These are phyloP conservation scores for Ataeniobius toweri DNA, from an alignment of 2,797 vertebrate genomes.

Conservation along the genomic window DNA sequence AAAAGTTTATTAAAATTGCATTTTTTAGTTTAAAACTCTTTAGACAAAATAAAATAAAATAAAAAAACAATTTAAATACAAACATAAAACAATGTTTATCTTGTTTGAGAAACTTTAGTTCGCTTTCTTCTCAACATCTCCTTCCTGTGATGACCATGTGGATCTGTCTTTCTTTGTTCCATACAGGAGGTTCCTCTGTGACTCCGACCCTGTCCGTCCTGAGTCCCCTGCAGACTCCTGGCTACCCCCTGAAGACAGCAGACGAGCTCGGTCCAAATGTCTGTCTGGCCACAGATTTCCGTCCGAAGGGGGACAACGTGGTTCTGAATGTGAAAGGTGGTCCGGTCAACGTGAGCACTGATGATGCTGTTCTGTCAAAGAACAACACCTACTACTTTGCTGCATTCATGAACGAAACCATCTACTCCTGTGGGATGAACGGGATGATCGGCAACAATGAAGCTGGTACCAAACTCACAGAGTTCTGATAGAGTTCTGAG, in stretches of 20 bases:
- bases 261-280: accelerated
- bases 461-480: not conserved
- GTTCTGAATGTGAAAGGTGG: accelerated
- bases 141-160: not conserved
- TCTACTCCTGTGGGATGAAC: conserved; percentile 33
- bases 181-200: accelerated
- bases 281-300: conserved; percentile 63
- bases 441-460: accelerated
- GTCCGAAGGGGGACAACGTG: not conserved
- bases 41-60: not conserved
- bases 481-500: not conserved
- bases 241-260: accelerated
- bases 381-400: conserved; percentile 35
- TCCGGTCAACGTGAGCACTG: accelerated
- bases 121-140: not conserved
- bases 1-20: not conserved
- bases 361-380: accelerated
- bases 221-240: not conserved
- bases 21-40: not conserved
- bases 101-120: not conserved
- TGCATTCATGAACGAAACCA: conserved; percentile 8
- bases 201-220: conserved; percentile 38
- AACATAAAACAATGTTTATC: not conserved
- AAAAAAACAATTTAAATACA: not conserved
- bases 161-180: not conserved